phyloP scores from a whole-genome alignment of 2,888 invertebrate species.

The Notodonta ziczac region DNA sequence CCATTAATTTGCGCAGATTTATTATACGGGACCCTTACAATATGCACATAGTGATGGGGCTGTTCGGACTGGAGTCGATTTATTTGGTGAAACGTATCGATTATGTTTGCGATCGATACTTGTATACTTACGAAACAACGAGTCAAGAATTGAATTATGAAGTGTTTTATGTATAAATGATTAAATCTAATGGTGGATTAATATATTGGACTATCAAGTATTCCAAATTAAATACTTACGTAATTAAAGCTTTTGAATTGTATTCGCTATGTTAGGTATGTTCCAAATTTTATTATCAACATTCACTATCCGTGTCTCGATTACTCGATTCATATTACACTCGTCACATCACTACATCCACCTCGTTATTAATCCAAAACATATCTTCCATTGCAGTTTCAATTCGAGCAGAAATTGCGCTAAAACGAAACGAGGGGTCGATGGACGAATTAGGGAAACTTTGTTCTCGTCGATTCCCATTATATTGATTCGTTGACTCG shows the following conservation, averaged over 20 bases:
- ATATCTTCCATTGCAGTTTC: constrained; percentile 45
- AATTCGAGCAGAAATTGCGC: constrained; percentile 12
- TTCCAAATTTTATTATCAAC: no score
- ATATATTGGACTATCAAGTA: no score
- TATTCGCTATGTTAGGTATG: no score
- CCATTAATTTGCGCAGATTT: constrained; percentile 80
- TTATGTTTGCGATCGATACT: background rate
- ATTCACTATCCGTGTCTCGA: background rate
- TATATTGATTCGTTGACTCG: constrained; percentile 63
- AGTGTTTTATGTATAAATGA: no score
- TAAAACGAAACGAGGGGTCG: constrained; percentile 17
- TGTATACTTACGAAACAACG: background rate
- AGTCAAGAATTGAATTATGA: no score
- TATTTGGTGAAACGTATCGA: background rate
- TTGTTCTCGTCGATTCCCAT: constrained; percentile 56
- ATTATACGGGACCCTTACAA: constrained; percentile 67
- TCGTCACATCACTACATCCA: background rate
- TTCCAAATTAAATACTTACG: no score
- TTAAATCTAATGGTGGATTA: no score
- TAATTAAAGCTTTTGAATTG: no score
- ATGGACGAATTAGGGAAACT: constrained; percentile 11
- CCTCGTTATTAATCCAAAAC: constrained; percentile 6
- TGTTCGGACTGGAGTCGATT: background rate
- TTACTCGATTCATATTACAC: background rate
- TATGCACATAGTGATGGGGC: constrained; percentile 36